Evolutionary conservation across 1,140 invertebrate genomes (phyloP).

Genomic region (Orchestia grillus): DNA sequence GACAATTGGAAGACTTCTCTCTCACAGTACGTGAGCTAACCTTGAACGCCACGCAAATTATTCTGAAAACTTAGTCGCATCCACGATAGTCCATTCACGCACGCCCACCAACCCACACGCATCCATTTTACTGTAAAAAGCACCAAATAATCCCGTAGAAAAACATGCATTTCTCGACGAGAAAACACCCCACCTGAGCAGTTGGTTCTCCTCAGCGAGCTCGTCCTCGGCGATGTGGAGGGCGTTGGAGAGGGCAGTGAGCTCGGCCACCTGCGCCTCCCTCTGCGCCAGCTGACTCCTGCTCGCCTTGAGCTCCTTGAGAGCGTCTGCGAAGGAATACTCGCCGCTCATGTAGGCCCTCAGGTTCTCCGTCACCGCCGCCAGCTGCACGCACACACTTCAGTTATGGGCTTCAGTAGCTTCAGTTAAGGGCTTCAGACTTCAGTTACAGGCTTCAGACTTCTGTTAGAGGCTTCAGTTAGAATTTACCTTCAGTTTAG

Average conservation of each 20-base stretch:
- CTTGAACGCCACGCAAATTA: too few relatives aligned
- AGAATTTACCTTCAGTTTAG: too few relatives aligned
- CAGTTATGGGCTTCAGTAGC: too few relatives aligned
- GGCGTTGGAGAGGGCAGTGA: slow-evolving; percentile 8
- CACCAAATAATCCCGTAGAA: too few relatives aligned
- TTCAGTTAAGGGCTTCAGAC: background rate
- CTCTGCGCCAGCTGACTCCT: slow-evolving; percentile 37
- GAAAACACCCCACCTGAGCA: background rate
- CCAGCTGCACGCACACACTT: background rate
- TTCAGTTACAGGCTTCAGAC: background rate
- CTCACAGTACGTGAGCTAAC: too few relatives aligned
- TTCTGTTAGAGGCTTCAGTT: too few relatives aligned
- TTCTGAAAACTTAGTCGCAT: too few relatives aligned
- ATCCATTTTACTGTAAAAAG: too few relatives aligned
- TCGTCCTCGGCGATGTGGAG: background rate
- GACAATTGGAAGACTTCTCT: too few relatives aligned
- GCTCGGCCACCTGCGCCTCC: slow-evolving; percentile 6
- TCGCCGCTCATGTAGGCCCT: slow-evolving; percentile 39
- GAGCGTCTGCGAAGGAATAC: slow-evolving; percentile 8
- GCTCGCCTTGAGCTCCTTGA: slow-evolving; percentile 18
- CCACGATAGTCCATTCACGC: too few relatives aligned
- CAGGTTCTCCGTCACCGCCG: slow-evolving; percentile 45
- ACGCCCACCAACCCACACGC: too few relatives aligned
- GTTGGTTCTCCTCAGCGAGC: slow-evolving; percentile 19
- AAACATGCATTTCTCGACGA: background rate